These are phyloP conservation scores for Abramis brama DNA, from an alignment of 2,113 vertebrate genomes.

Conservation along the genomic window DNA sequence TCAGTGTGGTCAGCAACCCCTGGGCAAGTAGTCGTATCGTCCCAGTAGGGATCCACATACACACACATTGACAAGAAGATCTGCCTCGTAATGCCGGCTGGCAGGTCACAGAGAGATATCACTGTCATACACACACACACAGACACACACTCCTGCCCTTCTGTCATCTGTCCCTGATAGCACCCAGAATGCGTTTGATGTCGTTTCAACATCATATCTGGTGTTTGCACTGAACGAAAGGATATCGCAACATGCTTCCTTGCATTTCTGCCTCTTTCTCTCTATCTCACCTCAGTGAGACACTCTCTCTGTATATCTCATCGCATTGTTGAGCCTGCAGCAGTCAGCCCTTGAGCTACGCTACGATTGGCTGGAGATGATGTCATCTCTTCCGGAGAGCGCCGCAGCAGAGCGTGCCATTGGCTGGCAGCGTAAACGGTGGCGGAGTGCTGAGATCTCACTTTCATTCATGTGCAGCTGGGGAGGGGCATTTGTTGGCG, in stretches of 20 bases:
- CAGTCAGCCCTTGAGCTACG: conserved; percentile 79
- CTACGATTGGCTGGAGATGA: conserved; percentile 92
- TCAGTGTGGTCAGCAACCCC: conserved; percentile 25
- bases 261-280: not conserved
- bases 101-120: conserved; percentile 46
- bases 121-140: conserved; percentile 48
- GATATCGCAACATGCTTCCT: conserved; percentile 2
- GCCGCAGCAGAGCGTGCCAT: conserved; percentile 76
- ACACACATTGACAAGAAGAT: conserved; percentile 31
- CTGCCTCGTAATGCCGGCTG: conserved; percentile 30
- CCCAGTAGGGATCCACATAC: conserved; percentile 36
- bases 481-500: conserved; percentile 40
- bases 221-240: conserved; percentile 33
- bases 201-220: conserved; percentile 46
- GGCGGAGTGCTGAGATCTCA: conserved; percentile 82
- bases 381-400: conserved; percentile 88
- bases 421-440: conserved; percentile 81
- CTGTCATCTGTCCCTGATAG: conserved; percentile 42
- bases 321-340: conserved; percentile 69
- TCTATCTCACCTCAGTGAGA: not conserved
- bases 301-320: conserved; percentile 4
- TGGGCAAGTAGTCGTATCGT: not conserved
- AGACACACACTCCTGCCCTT: conserved; percentile 50
- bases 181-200: conserved; percentile 52
- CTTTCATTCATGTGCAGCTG: conserved; percentile 87